These are phyloP conservation scores for Polyodon spathula DNA, from an alignment of 2,113 vertebrate genomes.

Conservation along the genomic window DNA sequence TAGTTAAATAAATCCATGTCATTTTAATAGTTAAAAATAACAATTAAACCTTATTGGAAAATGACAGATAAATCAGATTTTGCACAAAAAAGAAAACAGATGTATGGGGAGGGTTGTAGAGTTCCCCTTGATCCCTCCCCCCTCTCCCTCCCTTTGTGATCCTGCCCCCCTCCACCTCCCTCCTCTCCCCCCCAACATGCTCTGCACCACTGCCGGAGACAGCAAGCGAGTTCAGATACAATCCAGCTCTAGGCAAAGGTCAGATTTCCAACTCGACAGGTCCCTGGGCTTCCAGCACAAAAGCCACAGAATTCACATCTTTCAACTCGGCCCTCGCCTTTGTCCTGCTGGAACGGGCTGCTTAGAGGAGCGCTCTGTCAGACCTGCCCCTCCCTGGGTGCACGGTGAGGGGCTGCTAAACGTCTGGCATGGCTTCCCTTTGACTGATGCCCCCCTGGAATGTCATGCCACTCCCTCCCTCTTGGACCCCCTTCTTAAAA, in stretches of 20 bases:
- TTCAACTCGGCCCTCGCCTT: slow-evolving; percentile 57
- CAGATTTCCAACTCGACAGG: slow-evolving; percentile 53
- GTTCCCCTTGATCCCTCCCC: slow-evolving; percentile 16
- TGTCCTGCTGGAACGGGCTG: slow-evolving; percentile 50
- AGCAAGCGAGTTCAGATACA: slow-evolving; percentile 61
- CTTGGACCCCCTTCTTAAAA: slow-evolving; percentile 30
- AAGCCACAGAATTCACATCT: slow-evolving; percentile 66
- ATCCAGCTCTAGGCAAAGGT: slow-evolving; percentile 46
- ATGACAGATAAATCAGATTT: neutral
- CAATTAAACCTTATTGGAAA: too few species aligned
- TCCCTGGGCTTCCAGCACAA: slow-evolving; percentile 47
- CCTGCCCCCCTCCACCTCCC: slow-evolving; percentile 16
- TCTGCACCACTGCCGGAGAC: slow-evolving; percentile 38
- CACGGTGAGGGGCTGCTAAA: slow-evolving; percentile 60
- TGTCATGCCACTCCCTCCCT: slow-evolving; percentile 43
- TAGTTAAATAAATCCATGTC: too few species aligned
- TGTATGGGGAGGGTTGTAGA: slow-evolving; percentile 10
- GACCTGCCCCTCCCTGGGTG: slow-evolving; percentile 62
- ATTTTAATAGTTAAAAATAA: too few species aligned
- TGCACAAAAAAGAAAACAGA: slow-evolving; percentile 19
- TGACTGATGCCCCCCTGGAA: slow-evolving; percentile 65
- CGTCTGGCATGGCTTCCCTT: slow-evolving; percentile 59
- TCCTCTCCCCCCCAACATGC: slow-evolving; percentile 10
- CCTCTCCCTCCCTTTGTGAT: slow-evolving; percentile 3
- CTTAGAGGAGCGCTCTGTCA: slow-evolving; percentile 54